Percentiles rank a stretch among this genome's conserved stretches.
phyloP scores from a whole-genome alignment of 2,888 invertebrate genomes.

The Leptinotarsa peninsularis region DNA sequence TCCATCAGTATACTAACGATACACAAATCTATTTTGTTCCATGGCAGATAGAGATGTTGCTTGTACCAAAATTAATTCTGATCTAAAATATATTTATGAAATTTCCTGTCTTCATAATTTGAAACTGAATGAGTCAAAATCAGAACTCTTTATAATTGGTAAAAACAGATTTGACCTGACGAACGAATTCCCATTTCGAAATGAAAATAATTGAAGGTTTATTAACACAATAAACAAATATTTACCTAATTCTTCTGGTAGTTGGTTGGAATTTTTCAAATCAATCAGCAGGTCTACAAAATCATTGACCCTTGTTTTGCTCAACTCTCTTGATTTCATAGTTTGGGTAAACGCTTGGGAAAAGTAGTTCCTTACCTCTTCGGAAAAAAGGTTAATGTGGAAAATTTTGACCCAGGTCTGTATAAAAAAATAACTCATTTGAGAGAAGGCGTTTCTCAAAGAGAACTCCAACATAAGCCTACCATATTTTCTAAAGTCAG shows the following conservation, averaged over 20 bases:
- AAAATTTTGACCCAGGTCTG: conserved; percentile 52
- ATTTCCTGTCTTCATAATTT: not conserved
- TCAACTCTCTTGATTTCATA: conserved; percentile 50
- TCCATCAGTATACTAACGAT: too few species aligned
- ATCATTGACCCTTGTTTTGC: conserved; percentile 66
- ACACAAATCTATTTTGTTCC: too few species aligned
- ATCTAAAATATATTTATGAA: too few species aligned
- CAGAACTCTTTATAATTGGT: not conserved
- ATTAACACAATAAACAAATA: not conserved
- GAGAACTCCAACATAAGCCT: conserved; percentile 58
- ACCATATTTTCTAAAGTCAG: conserved; percentile 62
- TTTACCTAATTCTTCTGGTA: conserved; percentile 31
- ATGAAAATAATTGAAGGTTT: too few species aligned
- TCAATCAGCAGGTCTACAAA: conserved; percentile 67
- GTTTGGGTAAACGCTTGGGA: conserved; percentile 54
- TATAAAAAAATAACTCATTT: conserved; percentile 53
- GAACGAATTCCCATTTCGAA: too few species aligned
- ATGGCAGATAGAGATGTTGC: too few species aligned
- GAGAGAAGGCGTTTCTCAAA: conserved; percentile 49
- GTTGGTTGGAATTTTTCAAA: conserved; percentile 32
- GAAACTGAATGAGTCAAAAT: not conserved
- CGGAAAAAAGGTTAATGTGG: conserved; percentile 53
- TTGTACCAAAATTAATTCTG: too few species aligned
- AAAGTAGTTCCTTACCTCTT: conserved; percentile 53
- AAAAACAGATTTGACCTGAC: too few species aligned